Evolutionary conservation across 2,113 vertebrate genomes (phyloP), one percentile per base, ranked within the genome.

Genomic region (Poeciliopsis turrubarensis): DNA sequence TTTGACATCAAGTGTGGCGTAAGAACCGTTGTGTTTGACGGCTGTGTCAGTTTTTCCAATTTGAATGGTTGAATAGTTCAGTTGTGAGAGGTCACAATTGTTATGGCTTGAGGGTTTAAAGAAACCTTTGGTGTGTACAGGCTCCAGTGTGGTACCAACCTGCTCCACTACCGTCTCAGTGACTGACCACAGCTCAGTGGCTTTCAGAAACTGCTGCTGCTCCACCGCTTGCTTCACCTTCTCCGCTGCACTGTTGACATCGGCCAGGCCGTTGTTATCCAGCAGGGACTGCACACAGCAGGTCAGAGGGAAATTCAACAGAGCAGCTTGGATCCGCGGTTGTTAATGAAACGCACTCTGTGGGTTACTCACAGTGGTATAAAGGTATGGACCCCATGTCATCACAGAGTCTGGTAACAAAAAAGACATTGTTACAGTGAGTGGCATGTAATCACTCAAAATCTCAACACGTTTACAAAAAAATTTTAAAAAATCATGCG

Each of bases 361-460:
- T 60, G 15, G 7, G 17, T 54, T 66, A 96, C 97, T 98, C 86
- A 99, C 98, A 51, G 95, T 96, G 70, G 95, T 96, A 90, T 99
- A 98, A 26, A 99, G 96, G 80, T 98, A 99, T 2, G 96, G 97
- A 0, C 96, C 98, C 98, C 98, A 99, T 25, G 96, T 96, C 86
- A 99, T 89, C 73, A 99, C 97, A 0, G 98, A 98, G 89, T 99
- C 98, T 99, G 88, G 63, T 25, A 60, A 10, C 74, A 91, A 77
- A 91, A 77, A 79, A 86, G 72, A 85, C 39, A 4, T 75, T 29
- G 0, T 17, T 0, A 26, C 11, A 27, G 54, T 67, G 44, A 69
- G 32, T 9, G 7, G 19, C 29, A 8, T 19, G 17, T 54, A 4
- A 0, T 14, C 39, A 2, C 39, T 41, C 13, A 39, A 13, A 39